A percentile compares a stretch with the other conserved stretches of the same genome.
Conservation (phyloP, 1,140 invertebrate genomes). For the Neodiprion virginianus region DNA sequence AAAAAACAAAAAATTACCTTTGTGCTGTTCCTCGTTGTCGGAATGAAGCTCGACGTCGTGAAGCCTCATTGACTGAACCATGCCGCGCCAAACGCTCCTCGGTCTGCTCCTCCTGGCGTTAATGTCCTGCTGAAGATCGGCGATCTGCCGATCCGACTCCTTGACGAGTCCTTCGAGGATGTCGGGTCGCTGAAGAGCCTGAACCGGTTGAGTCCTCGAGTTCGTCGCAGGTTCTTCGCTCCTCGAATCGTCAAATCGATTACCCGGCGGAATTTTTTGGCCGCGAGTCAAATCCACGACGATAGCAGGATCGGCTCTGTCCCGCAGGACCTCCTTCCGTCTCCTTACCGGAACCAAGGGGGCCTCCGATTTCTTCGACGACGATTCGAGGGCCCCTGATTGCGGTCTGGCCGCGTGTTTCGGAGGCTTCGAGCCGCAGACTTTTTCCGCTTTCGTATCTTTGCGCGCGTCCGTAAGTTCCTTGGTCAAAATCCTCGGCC, state of each 20-base stretch:
- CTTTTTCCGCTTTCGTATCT: background rate
- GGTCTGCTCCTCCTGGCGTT: constrained; percentile 35
- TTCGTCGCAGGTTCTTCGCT: no score
- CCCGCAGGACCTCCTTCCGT: background rate
- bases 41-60: constrained; percentile 51
- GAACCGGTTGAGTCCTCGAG: background rate
- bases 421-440: background rate
- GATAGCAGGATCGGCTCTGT: background rate
- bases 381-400: background rate
- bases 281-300: no score
- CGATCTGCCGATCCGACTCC: constrained; percentile 48
- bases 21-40: constrained; percentile 51
- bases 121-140: constrained; percentile 42
- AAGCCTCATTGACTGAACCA: constrained; percentile 45
- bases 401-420: background rate
- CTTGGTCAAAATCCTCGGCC: no score
- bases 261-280: no score
- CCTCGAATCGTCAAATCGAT: no score
- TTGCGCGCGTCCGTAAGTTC: background rate
- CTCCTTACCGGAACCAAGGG: background rate
- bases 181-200: constrained; percentile 37
- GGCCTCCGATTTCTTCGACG: background rate
- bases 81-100: constrained; percentile 44
- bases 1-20: constrained; percentile 39
- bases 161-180: constrained; percentile 51